Evolutionary conservation across 2,888 invertebrate species (phyloP), one percentile per base, ranked within the genome.

Genomic region (Tetragnatha montana): DNA sequence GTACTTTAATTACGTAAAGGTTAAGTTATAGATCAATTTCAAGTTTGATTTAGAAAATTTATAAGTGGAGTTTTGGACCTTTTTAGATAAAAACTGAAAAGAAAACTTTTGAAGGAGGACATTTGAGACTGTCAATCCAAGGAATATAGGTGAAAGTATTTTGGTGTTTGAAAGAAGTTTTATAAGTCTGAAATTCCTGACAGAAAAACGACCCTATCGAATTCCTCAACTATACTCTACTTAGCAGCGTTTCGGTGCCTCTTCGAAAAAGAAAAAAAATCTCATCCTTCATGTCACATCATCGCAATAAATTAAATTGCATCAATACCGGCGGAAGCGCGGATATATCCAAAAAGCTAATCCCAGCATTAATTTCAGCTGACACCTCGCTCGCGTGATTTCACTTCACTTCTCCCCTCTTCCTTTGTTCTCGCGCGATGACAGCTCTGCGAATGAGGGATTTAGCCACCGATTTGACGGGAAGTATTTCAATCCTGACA

Each of bases 331-430:
- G 76, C 76, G 50, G 50, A 76, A 76, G 50, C 21, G n/a, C 60
- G 60, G 60, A 12, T 50, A 76, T n/a, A 19, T 51, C 8, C 51
- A 51, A 51, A 76, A 49, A 60, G 78, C 60, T 78, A 78, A 78
- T 78, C 78, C 78, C 51, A 12, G 60, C 22, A 78, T 78, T 78
- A 78, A 78, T 78, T 78, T 60, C 51, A 10, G 17, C 76, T n/a
- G n/a, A 21, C 60, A 22, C 51, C 60, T 51, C 51, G 21, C 51
- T 78, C 78, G 78, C 78, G 51, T 78, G 78, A 17, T 35, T 19
- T 78, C 60, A 22, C 78, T 78, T 78, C 22, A 21, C 8, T 60
- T 78, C 60, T 51, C 22, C 78, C 21, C 51, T 19, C 78, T 6
- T 17, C 60, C 19, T 22, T 22, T 78, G 60, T 22, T 21, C 14